Conservation (phyloP, 2,888 invertebrate genomes). For the Meteorus colon region DNA sequence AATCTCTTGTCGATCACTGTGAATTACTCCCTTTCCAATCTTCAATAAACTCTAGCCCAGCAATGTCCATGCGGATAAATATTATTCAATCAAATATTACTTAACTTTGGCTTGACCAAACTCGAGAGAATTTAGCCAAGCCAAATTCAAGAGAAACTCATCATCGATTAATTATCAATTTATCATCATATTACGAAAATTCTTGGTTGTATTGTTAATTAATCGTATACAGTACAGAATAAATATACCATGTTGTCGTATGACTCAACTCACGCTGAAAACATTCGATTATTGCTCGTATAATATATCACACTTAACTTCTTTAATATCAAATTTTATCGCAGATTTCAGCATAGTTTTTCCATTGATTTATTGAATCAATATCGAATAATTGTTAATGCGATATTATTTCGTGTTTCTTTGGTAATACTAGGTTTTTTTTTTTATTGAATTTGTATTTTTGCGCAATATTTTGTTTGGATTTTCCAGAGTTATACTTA, state of each 20-base stretch:
- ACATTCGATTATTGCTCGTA: conserved; percentile 82
- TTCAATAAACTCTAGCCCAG: conserved; percentile 99
- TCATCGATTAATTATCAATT: not conserved
- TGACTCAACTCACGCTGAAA: conserved; percentile 86
- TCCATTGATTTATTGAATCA: not conserved
- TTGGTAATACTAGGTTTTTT: no score
- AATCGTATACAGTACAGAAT: not conserved
- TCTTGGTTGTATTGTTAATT: not conserved
- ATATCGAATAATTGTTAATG: no score
- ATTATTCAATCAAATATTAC: no score
- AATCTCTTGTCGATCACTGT: conserved; percentile 97
- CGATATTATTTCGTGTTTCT: no score
- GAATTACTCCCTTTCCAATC: conserved; percentile 98
- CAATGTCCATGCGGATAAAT: conserved; percentile 96
- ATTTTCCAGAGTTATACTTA: no score
- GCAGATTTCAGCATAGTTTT: conserved; percentile 56
- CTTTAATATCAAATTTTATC: conserved; percentile 75
- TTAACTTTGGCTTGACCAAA: no score
- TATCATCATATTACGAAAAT: no score
- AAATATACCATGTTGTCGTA: conserved; percentile 84
- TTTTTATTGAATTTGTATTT: no score
- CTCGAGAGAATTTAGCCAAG: conserved; percentile 90
- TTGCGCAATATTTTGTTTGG: no score
- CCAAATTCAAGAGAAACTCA: conserved; percentile 63
- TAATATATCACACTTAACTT: conserved; percentile 80